These are phyloP conservation scores for Thrips palmi DNA, from an alignment of 1,140 invertebrate genomes.

Conservation along the genomic window DNA sequence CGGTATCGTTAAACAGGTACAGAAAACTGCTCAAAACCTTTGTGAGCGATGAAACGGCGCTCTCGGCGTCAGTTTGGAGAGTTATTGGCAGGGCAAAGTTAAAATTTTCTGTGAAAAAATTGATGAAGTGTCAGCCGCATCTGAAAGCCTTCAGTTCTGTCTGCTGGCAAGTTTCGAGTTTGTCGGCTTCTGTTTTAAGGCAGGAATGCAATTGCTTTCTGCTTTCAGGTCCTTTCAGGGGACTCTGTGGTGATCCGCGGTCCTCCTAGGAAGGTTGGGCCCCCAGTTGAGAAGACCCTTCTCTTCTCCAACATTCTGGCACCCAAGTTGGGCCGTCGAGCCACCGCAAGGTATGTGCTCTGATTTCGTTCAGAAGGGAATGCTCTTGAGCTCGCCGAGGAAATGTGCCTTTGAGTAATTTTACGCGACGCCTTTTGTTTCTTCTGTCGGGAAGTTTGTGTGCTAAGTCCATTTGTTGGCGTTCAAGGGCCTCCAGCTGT, in stretches of 20 bases:
- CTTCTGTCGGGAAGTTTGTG: background rate
- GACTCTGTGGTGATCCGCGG: constrained; percentile 78
- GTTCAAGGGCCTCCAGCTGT: too few species aligned
- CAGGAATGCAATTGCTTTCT: too few species aligned
- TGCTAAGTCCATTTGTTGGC: too few species aligned
- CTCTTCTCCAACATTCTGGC: constrained; percentile 79
- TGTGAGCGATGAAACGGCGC: background rate
- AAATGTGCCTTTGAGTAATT: background rate
- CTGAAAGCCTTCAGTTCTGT: background rate
- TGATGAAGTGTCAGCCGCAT: background rate
- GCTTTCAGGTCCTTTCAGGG: constrained; percentile 63
- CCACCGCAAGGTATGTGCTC: constrained; percentile 36
- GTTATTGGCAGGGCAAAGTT: background rate
- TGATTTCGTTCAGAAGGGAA: background rate
- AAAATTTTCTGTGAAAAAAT: background rate
- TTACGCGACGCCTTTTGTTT: constrained; percentile 5
- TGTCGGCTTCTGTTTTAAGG: too few species aligned
- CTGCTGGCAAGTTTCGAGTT: background rate
- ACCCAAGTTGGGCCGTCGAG: constrained; percentile 70
- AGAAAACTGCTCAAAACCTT: background rate
- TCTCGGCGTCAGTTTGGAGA: background rate
- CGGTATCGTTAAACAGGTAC: constrained; percentile 12
- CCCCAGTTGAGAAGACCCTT: constrained; percentile 79
- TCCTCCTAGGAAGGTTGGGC: constrained; percentile 51
- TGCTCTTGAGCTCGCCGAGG: background rate